phyloP scores from a whole-genome alignment of 1,140 invertebrate genomes.

The Hirudo medicinalis region DNA sequence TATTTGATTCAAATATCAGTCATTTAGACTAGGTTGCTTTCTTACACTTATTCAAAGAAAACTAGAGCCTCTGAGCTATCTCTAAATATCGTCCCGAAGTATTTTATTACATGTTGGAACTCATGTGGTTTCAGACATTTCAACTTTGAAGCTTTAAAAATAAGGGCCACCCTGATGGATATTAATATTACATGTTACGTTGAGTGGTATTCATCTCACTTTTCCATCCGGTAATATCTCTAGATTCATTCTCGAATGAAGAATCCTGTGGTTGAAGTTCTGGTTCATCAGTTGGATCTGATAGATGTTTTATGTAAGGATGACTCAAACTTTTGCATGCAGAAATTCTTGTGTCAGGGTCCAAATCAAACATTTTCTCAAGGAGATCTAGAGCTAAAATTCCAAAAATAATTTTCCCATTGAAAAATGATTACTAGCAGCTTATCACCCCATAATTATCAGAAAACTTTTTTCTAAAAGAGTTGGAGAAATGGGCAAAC shows the following conservation, averaged over 20 bases:
- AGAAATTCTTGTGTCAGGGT: not conserved
- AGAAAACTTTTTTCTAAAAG: not conserved
- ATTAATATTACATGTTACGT: no score
- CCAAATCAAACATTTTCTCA: slow-evolving; percentile 9
- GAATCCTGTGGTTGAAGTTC: not conserved
- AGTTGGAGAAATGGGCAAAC: not conserved
- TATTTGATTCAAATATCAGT: no score
- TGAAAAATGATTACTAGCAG: not conserved
- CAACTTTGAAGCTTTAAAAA: no score
- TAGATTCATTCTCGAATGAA: not conserved
- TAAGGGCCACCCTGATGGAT: no score
- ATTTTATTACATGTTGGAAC: no score
- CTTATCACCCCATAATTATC: not conserved
- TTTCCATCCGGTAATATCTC: not conserved
- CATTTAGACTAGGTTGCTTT: no score
- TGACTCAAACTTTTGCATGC: slow-evolving; percentile 2
- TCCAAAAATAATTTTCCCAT: not conserved
- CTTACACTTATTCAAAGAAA: no score
- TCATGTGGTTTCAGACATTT: no score
- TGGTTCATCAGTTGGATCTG: not conserved
- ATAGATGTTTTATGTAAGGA: not conserved
- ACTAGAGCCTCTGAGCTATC: no score
- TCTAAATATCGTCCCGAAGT: no score
- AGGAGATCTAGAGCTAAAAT: not conserved
- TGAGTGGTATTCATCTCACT: not conserved